Percentiles rank a stretch among this genome's conserved stretches.
phyloP scores from a whole-genome alignment of 2,797 vertebrate genomes.

The Cirrhinus molitorella region DNA sequence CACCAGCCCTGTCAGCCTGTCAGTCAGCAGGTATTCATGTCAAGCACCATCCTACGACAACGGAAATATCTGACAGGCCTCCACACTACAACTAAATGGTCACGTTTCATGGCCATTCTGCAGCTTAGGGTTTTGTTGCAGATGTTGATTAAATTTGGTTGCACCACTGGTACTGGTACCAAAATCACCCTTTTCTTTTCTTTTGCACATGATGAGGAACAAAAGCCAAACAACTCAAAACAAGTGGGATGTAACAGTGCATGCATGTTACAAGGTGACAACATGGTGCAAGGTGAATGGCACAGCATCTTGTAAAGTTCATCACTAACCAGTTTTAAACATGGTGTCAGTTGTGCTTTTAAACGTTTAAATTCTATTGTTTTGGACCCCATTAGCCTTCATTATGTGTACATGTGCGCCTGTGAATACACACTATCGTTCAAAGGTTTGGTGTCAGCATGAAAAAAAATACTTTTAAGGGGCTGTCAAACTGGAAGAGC shows the following conservation, averaged over 20 bases:
- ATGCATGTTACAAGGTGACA: too few relatives aligned
- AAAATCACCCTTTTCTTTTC: neutral
- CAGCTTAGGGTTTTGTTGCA: neutral
- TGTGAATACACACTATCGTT: neutral
- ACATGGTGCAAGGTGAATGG: neutral
- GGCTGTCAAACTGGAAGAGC: neutral
- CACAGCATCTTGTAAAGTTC: neutral
- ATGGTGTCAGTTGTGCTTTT: neutral
- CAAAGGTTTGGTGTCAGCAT: too few relatives aligned
- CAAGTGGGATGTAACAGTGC: neutral
- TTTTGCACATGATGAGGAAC: neutral
- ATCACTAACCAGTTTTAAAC: neutral
- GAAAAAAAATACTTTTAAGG: too few relatives aligned
- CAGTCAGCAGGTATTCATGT: constrained; percentile 70
- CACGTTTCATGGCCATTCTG: neutral
- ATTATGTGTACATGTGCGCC: neutral
- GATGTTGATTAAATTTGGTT: neutral
- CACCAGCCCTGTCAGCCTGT: constrained; percentile 65
- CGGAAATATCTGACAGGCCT: constrained; percentile 56
- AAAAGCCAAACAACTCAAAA: neutral
- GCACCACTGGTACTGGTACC: neutral
- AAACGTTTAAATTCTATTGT: neutral
- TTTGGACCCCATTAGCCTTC: neutral
- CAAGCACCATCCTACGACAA: constrained; percentile 64
- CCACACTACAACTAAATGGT: constrained; percentile 19